Evolutionary conservation across 1,140 invertebrate species (phyloP), one percentile per base, ranked within the genome.

Genomic region (Chelonus insularis): DNA sequence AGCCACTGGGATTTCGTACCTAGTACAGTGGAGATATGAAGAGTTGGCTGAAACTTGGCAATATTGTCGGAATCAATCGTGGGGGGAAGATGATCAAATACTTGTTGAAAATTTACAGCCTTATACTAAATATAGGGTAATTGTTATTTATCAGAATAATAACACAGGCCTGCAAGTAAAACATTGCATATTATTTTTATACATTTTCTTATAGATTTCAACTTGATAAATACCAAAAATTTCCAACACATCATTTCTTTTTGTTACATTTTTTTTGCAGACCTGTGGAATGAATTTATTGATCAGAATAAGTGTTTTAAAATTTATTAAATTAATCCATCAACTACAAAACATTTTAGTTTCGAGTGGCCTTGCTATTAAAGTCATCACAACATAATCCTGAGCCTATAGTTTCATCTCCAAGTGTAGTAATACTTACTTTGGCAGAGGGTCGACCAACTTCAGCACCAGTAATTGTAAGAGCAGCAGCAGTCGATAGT

Each of bases 41-140:
- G 86, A 89, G 65, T 69, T 86, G 12, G 83, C 86, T 5, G 85
- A 84, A 32, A 79, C 85, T 4, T 93, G 92, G 91, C 86, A 90
- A 64, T 91, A 89, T 65, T 91, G 87, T 67, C 83, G 84, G 21
- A 88, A 88, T 74, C 87, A 88, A 65, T 86, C 83, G 43, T 90
- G 87, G 83, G 84, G 83, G 11, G 73, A 83, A 12, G 81, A 88
- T 39, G 86, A 88, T 62, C 86, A 85, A 7, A 86, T 89, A n/a
- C 78, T 85, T 9, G 85, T 96, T 0, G 85, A 91, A 45, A 86
- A 89, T 64, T 83, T 96, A 4, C 87, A 90, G 48, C 93, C 94
- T 0, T 96, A 93, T 72, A 93, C 93, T 0, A 94, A 92, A 72
- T 96, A 96, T 72, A 85, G 88, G 82, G 93, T 95, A 83, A 81